Evolutionary conservation across 2,888 invertebrate genomes (phyloP).

Genomic region (Epistrophella euchroma): DNA sequence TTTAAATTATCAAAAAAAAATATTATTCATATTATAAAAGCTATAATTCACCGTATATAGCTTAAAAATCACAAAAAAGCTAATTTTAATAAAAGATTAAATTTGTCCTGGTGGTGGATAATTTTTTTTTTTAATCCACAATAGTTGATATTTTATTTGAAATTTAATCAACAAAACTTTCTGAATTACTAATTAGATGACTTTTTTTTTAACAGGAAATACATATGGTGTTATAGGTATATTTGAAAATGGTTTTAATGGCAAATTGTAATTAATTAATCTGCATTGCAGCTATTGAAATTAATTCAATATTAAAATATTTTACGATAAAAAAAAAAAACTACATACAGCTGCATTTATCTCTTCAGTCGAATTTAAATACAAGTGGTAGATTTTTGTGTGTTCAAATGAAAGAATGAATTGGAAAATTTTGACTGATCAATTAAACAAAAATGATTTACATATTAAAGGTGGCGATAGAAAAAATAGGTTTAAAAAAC

Average conservation of each 20-base stretch:
- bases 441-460: background rate
- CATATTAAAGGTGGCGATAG: no score
- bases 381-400: no score
- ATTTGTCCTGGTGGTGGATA: background rate
- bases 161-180: slow-evolving; percentile 12
- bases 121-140: background rate
- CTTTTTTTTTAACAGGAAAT: background rate
- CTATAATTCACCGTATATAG: background rate
- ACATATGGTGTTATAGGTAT: background rate
- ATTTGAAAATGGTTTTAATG: background rate
- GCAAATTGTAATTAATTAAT: slow-evolving; percentile 38
- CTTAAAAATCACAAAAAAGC: slow-evolving; percentile 7
- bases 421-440: background rate
- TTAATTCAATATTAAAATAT: background rate
- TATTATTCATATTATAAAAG: background rate
- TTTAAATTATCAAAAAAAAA: slow-evolving; percentile 10
- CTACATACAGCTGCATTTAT: no score
- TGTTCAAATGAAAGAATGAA: no score
- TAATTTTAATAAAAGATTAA: slow-evolving; percentile 30
- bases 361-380: no score
- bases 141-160: slow-evolving; percentile 1
- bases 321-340: no score
- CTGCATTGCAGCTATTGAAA: background rate
- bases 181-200: slow-evolving; percentile 24
- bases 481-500: no score